phyloP scores from a whole-genome alignment of 2,888 invertebrate genomes.

The Andrena camellia region DNA sequence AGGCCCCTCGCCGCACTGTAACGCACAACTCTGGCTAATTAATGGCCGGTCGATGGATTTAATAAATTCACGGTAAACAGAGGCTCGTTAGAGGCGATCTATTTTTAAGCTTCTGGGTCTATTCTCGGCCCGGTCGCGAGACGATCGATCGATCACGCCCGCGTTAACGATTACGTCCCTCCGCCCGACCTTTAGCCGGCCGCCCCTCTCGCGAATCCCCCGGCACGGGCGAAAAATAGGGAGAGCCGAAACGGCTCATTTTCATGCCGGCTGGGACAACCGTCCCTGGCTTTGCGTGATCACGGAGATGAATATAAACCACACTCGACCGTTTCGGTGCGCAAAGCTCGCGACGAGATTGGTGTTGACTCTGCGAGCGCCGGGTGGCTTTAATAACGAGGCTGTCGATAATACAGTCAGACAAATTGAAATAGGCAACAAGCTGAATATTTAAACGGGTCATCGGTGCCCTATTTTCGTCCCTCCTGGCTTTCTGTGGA shows the following conservation, averaged over 20 bases:
- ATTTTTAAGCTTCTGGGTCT: conserved; percentile 40
- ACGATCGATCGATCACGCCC: conserved; percentile 52
- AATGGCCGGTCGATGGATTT: neutral
- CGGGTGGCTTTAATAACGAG: conserved; percentile 30
- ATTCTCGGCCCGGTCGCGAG: conserved; percentile 44
- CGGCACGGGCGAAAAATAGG: conserved; percentile 4
- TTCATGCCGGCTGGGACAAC: neutral
- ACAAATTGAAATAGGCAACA: neutral
- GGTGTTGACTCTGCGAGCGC: conserved; percentile 21
- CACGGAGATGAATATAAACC: conserved; percentile 6
- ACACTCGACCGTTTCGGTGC: neutral
- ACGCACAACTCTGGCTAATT: neutral
- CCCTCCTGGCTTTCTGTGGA: neutral
- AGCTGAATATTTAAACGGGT: neutral
- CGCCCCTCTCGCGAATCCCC: conserved; percentile 36
- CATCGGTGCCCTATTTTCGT: neutral
- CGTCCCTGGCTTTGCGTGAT: conserved; percentile 13
- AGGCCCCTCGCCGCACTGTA: neutral
- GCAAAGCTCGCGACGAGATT: conserved; percentile 19
- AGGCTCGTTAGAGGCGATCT: conserved; percentile 28
- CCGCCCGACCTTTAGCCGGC: conserved; percentile 41
- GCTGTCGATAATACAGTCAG: neutral
- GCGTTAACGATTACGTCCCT: conserved; percentile 35
- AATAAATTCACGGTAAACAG: conserved; percentile 27
- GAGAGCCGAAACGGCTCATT: conserved; percentile 13